Conservation (phyloP, 2,888 invertebrate genomes). For the Ochropleura leucogaster region DNA sequence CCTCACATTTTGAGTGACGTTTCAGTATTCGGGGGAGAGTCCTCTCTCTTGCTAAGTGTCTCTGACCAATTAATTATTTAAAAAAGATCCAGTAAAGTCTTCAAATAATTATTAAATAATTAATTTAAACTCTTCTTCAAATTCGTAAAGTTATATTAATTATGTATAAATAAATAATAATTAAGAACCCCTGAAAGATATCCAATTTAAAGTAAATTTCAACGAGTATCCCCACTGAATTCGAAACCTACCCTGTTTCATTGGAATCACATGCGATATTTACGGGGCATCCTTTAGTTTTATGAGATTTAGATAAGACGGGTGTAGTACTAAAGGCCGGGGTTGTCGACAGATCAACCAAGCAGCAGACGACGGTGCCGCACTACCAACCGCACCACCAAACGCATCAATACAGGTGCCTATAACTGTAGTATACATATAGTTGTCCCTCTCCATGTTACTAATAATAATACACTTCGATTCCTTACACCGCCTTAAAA, state of each 20-base stretch:
- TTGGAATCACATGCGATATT: background rate
- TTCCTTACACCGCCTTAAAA: too few species aligned
- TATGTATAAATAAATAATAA: background rate
- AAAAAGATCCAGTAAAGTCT: background rate
- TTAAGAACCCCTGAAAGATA: background rate
- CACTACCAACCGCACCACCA: slow-evolving; percentile 88
- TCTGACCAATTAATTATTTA: background rate
- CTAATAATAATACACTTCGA: background rate
- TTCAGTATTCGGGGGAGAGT: too few species aligned
- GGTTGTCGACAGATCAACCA: slow-evolving; percentile 85
- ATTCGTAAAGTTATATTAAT: background rate
- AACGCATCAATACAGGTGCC: slow-evolving; percentile 88
- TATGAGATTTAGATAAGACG: background rate
- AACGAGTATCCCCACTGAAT: background rate
- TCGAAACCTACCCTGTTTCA: background rate
- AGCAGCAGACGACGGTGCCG: slow-evolving; percentile 86
- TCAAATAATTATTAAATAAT: background rate
- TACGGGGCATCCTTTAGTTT: background rate
- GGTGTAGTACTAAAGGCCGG: slow-evolving; percentile 34
- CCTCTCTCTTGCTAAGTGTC: too few species aligned
- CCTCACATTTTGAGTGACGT: too few species aligned
- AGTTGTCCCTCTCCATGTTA: background rate
- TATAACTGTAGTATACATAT: slow-evolving; percentile 19
- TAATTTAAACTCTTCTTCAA: background rate
- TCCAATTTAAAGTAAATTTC: background rate